phyloP scores from a whole-genome alignment of 2,888 invertebrate genomes.

The Resseliella maxima region DNA sequence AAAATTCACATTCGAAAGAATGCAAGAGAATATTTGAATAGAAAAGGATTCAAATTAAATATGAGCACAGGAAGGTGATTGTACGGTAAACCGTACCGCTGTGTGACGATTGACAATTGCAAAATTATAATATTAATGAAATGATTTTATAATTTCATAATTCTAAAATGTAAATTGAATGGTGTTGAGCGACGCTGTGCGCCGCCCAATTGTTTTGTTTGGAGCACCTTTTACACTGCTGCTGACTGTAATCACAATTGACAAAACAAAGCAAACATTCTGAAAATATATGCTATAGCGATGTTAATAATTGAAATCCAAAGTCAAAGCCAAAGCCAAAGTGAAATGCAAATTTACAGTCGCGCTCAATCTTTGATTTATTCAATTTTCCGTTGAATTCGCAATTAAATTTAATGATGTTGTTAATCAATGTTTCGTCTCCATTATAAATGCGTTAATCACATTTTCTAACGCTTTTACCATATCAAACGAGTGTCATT shows the following conservation, averaged over 20 bases:
- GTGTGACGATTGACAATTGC: not conserved
- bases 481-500: not conserved
- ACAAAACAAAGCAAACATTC: not conserved
- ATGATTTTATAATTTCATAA: slow-evolving; percentile 53
- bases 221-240: not conserved
- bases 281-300: not conserved
- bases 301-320: too few relatives aligned
- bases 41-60: slow-evolving; percentile 47
- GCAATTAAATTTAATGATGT: slow-evolving; percentile 55
- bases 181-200: not conserved
- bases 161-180: slow-evolving; percentile 36
- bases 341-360: not conserved
- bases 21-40: not conserved
- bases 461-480: slow-evolving; percentile 7
- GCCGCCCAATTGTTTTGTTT: not conserved
- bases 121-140: slow-evolving; percentile 54
- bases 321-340: too few relatives aligned
- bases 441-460: not conserved
- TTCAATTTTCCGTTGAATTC: slow-evolving; percentile 53
- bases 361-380: slow-evolving; percentile 36
- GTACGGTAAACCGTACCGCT: not conserved
- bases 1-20: not conserved
- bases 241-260: not conserved
- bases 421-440: slow-evolving; percentile 49
- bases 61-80: slow-evolving; percentile 4